Evolutionary conservation across 2,888 invertebrate species (phyloP).

Genomic region (Eupithecia exiguata): DNA sequence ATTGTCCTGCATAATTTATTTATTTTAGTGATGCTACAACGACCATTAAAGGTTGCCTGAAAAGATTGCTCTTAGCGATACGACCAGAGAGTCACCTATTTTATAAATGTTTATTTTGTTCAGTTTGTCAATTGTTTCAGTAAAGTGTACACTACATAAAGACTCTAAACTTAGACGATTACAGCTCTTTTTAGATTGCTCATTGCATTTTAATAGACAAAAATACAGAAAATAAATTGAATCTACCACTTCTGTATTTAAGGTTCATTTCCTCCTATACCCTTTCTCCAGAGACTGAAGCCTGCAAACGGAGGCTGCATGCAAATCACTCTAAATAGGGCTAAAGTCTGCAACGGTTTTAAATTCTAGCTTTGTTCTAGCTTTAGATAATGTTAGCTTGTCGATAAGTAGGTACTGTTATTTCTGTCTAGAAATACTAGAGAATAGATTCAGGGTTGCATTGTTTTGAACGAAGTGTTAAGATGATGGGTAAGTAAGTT

Average conservation of each 20-base stretch:
- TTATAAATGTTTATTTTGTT: background rate
- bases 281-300: background rate
- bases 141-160: background rate
- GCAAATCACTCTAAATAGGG: constrained; percentile 61
- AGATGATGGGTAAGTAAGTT: background rate
- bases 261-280: constrained; percentile 2
- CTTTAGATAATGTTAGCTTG: constrained; percentile 54
- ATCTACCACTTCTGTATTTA: background rate
- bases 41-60: background rate
- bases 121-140: background rate
- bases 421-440: constrained; percentile 34
- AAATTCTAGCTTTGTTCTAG: constrained; percentile 57
- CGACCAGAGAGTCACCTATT: background rate
- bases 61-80: background rate
- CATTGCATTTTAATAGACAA: background rate
- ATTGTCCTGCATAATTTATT: too few species aligned
- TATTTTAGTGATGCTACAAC: background rate
- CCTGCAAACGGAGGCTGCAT: constrained; percentile 47
- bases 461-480: background rate
- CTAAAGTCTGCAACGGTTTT: constrained; percentile 61
- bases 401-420: constrained; percentile 53
- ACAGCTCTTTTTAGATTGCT: background rate
- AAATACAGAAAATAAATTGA: constrained; percentile 4
- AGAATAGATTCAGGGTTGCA: background rate
- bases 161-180: background rate